Evolutionary conservation across 2,113 vertebrate species (phyloP).

Genomic region (Bothrops jararaca): DNA sequence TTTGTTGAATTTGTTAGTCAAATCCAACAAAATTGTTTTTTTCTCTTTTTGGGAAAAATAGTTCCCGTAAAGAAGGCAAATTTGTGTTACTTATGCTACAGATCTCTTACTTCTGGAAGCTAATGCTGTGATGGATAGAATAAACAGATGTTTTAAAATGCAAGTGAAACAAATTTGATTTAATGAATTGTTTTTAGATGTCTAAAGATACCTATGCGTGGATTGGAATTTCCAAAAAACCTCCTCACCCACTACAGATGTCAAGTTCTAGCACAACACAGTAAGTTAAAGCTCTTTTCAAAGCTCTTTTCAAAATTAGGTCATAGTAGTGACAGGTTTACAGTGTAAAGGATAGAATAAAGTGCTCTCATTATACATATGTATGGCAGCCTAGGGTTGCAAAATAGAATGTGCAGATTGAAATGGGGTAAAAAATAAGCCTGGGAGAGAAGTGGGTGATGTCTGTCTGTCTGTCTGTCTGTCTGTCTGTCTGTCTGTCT

Average conservation of each 20-base stretch:
- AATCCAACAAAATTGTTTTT: neutral
- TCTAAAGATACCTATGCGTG: slow-evolving; percentile 43
- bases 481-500: neutral
- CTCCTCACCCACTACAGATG: slow-evolving; percentile 17
- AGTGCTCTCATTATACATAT: neutral
- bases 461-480: neutral
- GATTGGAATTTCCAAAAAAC: slow-evolving; percentile 33
- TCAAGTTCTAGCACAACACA: slow-evolving; percentile 23
- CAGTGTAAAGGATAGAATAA: neutral
- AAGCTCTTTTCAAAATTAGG: neutral
- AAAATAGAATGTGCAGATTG: neutral
- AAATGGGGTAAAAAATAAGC: neutral
- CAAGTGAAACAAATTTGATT: neutral
- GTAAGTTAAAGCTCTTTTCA: slow-evolving; percentile 51
- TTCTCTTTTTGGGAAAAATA: neutral
- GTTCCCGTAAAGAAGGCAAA: neutral
- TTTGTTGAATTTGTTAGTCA: neutral
- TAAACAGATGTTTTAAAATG: neutral
- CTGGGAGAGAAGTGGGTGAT: neutral
- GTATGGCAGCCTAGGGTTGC: neutral
- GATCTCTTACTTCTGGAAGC: neutral
- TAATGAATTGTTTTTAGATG: slow-evolving; percentile 55
- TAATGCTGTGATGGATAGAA: neutral
- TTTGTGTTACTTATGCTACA: neutral
- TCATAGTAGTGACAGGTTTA: neutral